Evolutionary conservation across 2,888 invertebrate species (phyloP), one percentile per base, ranked within the genome.

Genomic region (Agapetus fuscipes): DNA sequence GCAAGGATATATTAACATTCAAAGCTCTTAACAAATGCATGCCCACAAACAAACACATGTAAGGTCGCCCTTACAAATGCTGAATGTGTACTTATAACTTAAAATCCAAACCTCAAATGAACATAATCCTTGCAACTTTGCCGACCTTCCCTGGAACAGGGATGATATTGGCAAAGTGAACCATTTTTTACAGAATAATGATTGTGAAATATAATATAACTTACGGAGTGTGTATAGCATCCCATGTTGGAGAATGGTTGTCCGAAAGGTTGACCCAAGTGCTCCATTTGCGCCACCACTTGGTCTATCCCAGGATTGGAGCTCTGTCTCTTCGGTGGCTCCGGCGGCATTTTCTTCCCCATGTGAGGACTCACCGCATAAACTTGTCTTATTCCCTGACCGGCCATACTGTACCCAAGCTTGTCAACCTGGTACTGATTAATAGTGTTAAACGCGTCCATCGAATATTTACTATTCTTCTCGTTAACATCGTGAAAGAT

Each of bases 331-430:
- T 86, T 79, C 1, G 84, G 87, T 1, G 86, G 87, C 45, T 85
- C 84, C 0, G 86, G 86, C 1, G 86, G 86, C 34, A 83, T 76
- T 55, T 86, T 82, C 53, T 86, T 78, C 28, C 79, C 76, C 52
- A 81, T 73, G 64, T 83, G 74, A 3, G 84, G 84, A 61, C 82
- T 83, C 51, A 76, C 74, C 0, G 74, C 74, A 54, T 74, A 71
- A 14, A 74, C 63, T 34, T 74, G 76, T 42, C 74, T 67, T 60
- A 63, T 50, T 11, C 45, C 46, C 42, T 69, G 68, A 45, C 66
- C 46, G 2, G 67, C 55, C 7, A 68, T 67, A 9, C 66, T 65
- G 46, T 70, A 68, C 11, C 67, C 69, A 27, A 68, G 53, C 53
- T 70, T 70, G 32, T 69, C 70, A 52, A 67, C 66, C n/a, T 66